Evolutionary conservation across 2,797 vertebrate species (phyloP).

Genomic region (Hylomyscus alleni): DNA sequence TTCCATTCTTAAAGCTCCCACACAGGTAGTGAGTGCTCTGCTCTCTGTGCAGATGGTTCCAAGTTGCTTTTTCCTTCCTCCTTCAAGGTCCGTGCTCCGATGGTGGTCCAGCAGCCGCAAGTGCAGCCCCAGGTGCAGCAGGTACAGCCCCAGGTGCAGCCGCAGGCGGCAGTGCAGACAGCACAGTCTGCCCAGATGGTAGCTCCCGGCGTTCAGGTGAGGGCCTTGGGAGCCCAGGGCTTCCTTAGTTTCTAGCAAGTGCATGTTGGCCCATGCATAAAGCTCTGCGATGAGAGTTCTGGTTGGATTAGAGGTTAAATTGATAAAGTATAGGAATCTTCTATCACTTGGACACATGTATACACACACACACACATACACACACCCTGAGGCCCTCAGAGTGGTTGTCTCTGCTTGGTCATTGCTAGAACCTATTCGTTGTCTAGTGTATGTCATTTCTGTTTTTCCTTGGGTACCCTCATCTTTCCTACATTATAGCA

Average conservation of each 20-base stretch:
- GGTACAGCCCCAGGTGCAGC: conserved; percentile 84
- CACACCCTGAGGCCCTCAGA: background rate
- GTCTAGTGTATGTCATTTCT: background rate
- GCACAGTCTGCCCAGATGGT: conserved; percentile 83
- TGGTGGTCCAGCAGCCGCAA: conserved; percentile 89
- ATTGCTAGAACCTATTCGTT: background rate
- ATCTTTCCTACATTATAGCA: conserved; percentile 38
- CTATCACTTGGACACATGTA: conserved; percentile 37
- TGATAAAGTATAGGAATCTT: background rate
- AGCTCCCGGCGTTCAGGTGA: conserved; percentile 92
- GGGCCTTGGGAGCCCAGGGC: conserved; percentile 70
- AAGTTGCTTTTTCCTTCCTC: conserved; percentile 34
- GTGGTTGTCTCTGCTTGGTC: background rate
- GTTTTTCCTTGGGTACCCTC: conserved; percentile 36
- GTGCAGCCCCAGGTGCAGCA: conserved; percentile 87
- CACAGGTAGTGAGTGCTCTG: background rate
- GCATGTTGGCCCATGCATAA: conserved; percentile 23
- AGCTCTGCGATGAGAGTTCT: conserved; percentile 50
- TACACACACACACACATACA: background rate
- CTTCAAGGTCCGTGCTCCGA: conserved; percentile 91
- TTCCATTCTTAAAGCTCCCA: background rate
- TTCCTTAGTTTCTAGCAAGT: conserved; percentile 70
- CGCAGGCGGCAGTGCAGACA: conserved; percentile 74
- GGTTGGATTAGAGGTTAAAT: background rate
- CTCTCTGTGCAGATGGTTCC: background rate